phyloP scores from a whole-genome alignment of 2,113 vertebrate genomes.

The Fulica atra region DNA sequence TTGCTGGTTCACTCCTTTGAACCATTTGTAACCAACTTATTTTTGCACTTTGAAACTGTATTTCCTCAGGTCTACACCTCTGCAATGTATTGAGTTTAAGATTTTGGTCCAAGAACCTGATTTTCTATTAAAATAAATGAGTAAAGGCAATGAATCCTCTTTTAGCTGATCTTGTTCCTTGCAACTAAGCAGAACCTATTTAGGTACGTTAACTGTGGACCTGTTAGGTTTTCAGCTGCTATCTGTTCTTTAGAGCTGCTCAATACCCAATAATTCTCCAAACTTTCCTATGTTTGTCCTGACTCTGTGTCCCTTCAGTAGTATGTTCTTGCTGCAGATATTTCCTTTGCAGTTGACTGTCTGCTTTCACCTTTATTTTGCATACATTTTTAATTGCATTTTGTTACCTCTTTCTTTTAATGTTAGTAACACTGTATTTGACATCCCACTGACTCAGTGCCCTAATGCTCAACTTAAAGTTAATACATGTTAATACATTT shows the following conservation, averaged over 20 bases:
- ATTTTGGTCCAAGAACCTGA: background rate
- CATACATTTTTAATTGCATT: slow-evolving; percentile 7
- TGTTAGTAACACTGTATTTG: background rate
- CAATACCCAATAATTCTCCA: background rate
- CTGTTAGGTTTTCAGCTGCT: background rate
- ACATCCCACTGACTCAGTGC: background rate
- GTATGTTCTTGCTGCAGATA: background rate
- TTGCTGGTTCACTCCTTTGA: background rate
- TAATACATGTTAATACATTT: slow-evolving; percentile 51
- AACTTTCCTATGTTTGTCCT: background rate
- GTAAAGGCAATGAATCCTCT: background rate
- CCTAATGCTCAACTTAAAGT: slow-evolving; percentile 28
- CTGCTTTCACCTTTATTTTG: background rate
- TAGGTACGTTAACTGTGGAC: background rate
- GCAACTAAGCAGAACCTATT: background rate
- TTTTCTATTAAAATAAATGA: background rate
- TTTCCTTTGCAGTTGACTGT: background rate
- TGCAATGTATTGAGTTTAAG: background rate
- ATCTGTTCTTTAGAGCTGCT: background rate
- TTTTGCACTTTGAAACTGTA: background rate
- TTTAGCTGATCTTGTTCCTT: background rate
- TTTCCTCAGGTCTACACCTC: background rate
- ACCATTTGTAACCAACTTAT: background rate
- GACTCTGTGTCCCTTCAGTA: background rate
- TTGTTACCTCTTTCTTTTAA: background rate